Conservation (phyloP, 2,797 vertebrate genomes). For the Carduelis carduelis region DNA sequence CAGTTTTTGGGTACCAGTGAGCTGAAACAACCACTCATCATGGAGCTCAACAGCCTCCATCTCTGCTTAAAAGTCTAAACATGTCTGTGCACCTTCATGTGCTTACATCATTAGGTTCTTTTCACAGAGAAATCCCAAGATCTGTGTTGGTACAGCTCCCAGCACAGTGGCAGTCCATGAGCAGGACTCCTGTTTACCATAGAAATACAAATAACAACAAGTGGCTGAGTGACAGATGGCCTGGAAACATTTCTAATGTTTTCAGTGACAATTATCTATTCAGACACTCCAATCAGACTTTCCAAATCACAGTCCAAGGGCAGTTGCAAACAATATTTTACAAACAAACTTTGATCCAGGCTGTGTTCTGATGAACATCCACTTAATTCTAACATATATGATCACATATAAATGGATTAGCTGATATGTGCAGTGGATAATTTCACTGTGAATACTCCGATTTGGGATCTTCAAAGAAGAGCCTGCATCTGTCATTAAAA, state of each 20-base stretch:
- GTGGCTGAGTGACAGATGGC: not conserved
- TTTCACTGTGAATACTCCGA: not conserved
- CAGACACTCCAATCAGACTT: not conserved
- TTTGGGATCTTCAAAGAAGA: not conserved
- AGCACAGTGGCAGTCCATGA: not conserved
- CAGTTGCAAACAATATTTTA: not conserved
- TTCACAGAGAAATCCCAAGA: not conserved
- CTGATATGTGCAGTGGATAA: not conserved
- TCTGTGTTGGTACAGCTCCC: not conserved
- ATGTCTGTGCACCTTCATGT: not conserved
- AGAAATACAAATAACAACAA: not conserved
- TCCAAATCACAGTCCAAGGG: not conserved
- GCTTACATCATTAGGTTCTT: not conserved
- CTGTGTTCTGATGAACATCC: not conserved
- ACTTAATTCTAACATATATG: not conserved
- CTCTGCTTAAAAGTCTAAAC: not conserved
- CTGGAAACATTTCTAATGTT: not conserved
- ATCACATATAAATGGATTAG: not conserved
- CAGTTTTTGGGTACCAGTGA: not conserved
- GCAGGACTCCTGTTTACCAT: not conserved
- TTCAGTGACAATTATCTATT: not conserved
- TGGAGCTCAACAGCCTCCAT: not conserved
- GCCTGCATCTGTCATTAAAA: not conserved
- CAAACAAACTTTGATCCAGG: not conserved
- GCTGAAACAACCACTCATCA: not conserved